phyloP scores from a whole-genome alignment of 2,888 invertebrate species.

The Allolobophora icterica region DNA sequence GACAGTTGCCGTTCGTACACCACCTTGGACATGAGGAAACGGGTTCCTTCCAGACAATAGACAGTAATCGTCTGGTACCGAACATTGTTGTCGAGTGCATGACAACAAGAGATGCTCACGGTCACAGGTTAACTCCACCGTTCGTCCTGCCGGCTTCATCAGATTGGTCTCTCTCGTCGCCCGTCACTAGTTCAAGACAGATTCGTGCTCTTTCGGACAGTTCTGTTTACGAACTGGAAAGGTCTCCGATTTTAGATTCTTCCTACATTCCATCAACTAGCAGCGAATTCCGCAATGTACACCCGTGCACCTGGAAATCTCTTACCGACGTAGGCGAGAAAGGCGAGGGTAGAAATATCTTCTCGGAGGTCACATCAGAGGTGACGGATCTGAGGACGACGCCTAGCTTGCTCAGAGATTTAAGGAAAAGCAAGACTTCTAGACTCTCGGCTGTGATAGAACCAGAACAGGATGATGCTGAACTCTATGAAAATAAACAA shows the following conservation, averaged over 20 bases:
- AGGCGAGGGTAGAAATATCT: no score
- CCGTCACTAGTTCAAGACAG: conserved; percentile 21
- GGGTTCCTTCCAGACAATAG: background rate
- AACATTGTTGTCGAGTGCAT: conserved; percentile 29
- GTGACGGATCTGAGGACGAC: background rate
- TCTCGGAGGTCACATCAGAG: background rate
- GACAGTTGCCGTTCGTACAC: background rate
- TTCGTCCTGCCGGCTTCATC: conserved; percentile 18
- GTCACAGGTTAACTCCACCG: conserved; percentile 38
- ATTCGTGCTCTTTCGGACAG: conserved; percentile 38
- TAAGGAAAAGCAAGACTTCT: conserved; percentile 33
- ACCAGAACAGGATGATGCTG: conserved; percentile 9
- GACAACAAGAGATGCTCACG: conserved; percentile 35
- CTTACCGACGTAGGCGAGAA: conserved; percentile 14
- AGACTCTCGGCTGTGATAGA: conserved; percentile 22
- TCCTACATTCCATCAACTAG: background rate
- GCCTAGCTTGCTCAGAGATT: background rate
- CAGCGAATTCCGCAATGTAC: background rate
- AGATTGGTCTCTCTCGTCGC: conserved; percentile 22
- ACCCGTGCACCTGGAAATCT: background rate
- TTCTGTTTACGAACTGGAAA: conserved; percentile 21
- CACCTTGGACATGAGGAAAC: background rate
- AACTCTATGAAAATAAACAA: background rate
- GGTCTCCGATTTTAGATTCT: background rate
- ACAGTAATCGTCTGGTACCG: background rate